Evolutionary conservation across 2,113 vertebrate genomes (phyloP).

Genomic region (Colaptes auratus): DNA sequence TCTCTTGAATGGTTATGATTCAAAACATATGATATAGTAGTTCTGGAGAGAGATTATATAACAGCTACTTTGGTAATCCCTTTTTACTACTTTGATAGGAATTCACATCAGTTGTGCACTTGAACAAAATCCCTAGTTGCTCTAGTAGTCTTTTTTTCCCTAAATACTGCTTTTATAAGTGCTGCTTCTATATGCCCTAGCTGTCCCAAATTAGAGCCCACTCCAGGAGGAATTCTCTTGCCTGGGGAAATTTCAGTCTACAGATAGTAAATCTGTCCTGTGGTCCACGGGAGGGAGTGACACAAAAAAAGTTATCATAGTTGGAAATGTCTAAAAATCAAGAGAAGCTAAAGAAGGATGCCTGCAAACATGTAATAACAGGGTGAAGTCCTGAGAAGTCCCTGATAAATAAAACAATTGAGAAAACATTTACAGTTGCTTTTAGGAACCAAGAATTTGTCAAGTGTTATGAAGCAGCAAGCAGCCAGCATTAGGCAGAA

Average conservation of each 20-base stretch:
- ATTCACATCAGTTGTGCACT: background rate
- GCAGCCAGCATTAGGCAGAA: slow-evolving; percentile 52
- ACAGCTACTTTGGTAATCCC: background rate
- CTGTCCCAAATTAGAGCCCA: background rate
- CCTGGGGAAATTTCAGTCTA: background rate
- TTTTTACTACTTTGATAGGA: background rate
- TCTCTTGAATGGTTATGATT: slow-evolving; percentile 13
- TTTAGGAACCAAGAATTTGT: slow-evolving; percentile 73
- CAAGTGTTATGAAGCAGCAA: slow-evolving; percentile 67
- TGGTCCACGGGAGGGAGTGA: background rate
- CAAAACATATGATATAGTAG: background rate
- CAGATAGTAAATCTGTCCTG: background rate
- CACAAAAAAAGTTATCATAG: background rate
- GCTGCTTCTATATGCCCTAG: background rate
- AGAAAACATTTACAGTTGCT: slow-evolving; percentile 64
- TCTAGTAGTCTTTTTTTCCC: background rate
- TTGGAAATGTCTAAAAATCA: slow-evolving; percentile 45
- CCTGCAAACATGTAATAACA: background rate
- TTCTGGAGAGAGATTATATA: background rate
- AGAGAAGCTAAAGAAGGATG: slow-evolving; percentile 41
- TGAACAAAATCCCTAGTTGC: background rate
- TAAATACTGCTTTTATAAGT: background rate
- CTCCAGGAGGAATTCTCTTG: background rate
- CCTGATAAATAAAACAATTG: slow-evolving; percentile 68
- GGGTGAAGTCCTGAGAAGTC: slow-evolving; percentile 37